Conservation (phyloP, 2,797 vertebrate species). For the Cynopterus sphinx region DNA sequence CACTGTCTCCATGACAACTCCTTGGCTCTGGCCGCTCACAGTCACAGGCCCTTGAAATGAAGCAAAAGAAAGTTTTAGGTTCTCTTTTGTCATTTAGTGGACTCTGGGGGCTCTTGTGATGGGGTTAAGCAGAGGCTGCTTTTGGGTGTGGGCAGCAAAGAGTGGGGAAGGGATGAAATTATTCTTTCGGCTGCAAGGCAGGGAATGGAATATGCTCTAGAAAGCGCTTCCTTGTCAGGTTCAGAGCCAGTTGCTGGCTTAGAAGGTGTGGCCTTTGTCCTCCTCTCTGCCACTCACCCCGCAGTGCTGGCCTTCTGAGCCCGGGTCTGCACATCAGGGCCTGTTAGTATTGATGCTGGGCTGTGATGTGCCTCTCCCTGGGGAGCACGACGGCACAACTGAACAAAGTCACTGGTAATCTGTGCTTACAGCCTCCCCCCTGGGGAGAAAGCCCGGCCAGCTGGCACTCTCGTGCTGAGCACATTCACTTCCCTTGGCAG, state of each 20-base stretch:
- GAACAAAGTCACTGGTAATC: conserved; percentile 75
- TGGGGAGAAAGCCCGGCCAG: background rate
- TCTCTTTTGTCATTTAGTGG: conserved; percentile 31
- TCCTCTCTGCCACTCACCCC: background rate
- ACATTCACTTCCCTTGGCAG: conserved; percentile 51
- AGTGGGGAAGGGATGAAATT: background rate
- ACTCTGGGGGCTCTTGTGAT: background rate
- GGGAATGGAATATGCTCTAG: background rate
- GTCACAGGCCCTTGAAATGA: conserved; percentile 76
- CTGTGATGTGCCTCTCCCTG: conserved; percentile 32
- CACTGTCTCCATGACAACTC: conserved; percentile 85
- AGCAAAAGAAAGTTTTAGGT: conserved; percentile 68
- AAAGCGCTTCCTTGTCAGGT: conserved; percentile 31
- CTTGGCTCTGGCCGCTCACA: conserved; percentile 69
- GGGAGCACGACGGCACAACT: conserved; percentile 31
- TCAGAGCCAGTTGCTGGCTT: conserved; percentile 16
- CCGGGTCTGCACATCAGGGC: background rate
- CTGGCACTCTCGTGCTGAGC: conserved; percentile 41
- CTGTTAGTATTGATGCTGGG: conserved; percentile 54
- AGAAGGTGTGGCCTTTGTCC: conserved; percentile 26
- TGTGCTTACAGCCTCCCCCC: conserved; percentile 55
- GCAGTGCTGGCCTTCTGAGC: background rate
- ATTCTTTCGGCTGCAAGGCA: background rate
- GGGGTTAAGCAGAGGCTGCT: background rate
- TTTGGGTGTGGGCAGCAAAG: background rate